Conservation (phyloP, 2,888 invertebrate species). For the Antitype chi region DNA sequence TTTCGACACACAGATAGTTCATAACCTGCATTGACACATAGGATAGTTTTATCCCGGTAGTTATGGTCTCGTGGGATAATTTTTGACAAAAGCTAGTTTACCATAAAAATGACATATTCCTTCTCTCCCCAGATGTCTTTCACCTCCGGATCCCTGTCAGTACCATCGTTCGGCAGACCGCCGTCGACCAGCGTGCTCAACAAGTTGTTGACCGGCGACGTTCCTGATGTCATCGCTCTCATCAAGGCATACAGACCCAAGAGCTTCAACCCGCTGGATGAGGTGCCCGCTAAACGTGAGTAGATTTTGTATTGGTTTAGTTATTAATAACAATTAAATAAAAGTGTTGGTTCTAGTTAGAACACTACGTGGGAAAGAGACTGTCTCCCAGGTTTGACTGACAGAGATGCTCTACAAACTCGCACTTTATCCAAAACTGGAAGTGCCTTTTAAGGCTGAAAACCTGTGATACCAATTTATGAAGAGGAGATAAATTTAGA, state of each 20-base stretch:
- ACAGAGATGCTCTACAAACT: not conserved
- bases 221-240: slow-evolving; percentile 89
- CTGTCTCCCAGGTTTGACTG: not conserved
- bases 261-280: slow-evolving; percentile 88
- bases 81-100: too few species aligned
- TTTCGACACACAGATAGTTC: too few species aligned
- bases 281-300: slow-evolving; percentile 92
- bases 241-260: slow-evolving; percentile 90
- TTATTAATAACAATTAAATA: not conserved
- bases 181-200: slow-evolving; percentile 91
- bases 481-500: not conserved
- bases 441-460: not conserved
- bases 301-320: slow-evolving; percentile 47
- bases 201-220: slow-evolving; percentile 91
- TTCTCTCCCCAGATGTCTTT: slow-evolving; percentile 68
- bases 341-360: not conserved
- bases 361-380: not conserved
- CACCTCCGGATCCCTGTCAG: slow-evolving; percentile 69
- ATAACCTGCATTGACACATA: too few species aligned
- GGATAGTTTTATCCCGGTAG: too few species aligned
- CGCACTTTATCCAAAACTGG: not conserved
- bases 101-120: not conserved
- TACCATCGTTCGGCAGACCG: slow-evolving; percentile 91
- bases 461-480: not conserved
- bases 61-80: too few species aligned